These are phyloP conservation scores for Stenodera caucasica DNA, from an alignment of 2,888 invertebrate genomes.

Conservation along the genomic window DNA sequence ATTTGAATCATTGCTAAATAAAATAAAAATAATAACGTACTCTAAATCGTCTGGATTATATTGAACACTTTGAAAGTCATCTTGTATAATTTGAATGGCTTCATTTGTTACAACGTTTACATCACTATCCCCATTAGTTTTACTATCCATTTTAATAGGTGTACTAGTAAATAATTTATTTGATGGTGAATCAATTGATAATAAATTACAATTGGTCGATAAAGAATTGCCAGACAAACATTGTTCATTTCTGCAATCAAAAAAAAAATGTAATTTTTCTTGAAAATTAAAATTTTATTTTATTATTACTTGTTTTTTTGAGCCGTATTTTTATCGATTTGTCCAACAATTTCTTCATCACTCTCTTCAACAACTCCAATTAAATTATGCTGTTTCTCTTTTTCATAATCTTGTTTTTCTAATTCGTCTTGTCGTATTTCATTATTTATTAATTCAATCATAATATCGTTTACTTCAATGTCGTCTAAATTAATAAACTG, in stretches of 20 bases:
- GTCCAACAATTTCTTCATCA: conserved; percentile 5
- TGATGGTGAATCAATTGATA: conserved; percentile 9
- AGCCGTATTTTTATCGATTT: not conserved
- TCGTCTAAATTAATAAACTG: conserved; percentile 16
- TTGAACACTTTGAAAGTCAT: conserved; percentile 5
- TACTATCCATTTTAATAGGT: conserved; percentile 12
- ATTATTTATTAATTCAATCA: conserved; percentile 13
- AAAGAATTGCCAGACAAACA: not conserved
- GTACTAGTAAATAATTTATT: conserved; percentile 15
- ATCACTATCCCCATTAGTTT: conserved; percentile 8
- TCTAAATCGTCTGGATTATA: not conserved
- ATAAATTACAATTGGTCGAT: not conserved
- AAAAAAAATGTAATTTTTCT: not conserved
- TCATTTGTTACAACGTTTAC: conserved; percentile 9
- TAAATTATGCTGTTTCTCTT: conserved; percentile 13
- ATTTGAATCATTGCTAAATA: not conserved
- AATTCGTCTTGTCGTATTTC: conserved; percentile 2
- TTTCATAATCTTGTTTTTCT: conserved; percentile 17
- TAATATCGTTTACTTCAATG: conserved; percentile 24
- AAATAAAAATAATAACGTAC: not conserved
- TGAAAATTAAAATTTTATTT: not conserved
- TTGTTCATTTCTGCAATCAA: not conserved
- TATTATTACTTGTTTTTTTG: not conserved
- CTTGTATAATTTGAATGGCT: conserved; percentile 18
- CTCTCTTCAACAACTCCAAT: conserved; percentile 1